phyloP scores from a whole-genome alignment of 2,113 vertebrate genomes.

The Ctenodactylus gundi region DNA sequence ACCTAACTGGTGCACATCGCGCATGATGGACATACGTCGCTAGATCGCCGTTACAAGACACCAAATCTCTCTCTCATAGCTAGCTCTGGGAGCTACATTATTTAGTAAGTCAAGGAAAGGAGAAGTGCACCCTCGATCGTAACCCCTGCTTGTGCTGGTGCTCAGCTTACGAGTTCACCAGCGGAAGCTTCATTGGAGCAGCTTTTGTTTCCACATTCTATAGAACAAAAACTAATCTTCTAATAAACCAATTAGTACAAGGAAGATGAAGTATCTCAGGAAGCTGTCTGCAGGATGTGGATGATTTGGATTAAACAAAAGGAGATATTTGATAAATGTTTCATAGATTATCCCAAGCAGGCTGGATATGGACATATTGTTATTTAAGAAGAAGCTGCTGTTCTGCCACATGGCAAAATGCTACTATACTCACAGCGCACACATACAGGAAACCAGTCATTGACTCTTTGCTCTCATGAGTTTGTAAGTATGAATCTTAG shows the following conservation, averaged over 20 bases:
- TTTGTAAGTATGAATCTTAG: not conserved
- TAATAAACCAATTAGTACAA: too few species aligned
- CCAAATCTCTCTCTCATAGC: constrained; percentile 88
- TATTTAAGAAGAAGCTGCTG: not conserved
- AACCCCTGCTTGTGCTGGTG: constrained; percentile 74
- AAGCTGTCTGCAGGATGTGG: constrained; percentile 42
- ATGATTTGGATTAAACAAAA: constrained; percentile 38
- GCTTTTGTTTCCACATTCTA: constrained; percentile 83
- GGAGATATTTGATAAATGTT: constrained; percentile 27
- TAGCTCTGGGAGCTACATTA: constrained; percentile 92
- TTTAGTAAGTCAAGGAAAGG: constrained; percentile 88
- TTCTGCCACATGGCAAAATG: not conserved
- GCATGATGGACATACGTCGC: constrained; percentile 82
- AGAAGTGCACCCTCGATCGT: constrained; percentile 73
- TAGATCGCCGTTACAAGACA: constrained; percentile 86
- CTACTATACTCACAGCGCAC: not conserved
- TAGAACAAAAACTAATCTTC: constrained; percentile 67
- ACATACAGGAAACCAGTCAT: not conserved
- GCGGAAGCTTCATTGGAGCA: constrained; percentile 74
- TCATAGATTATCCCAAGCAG: not conserved
- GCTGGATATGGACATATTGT: not conserved
- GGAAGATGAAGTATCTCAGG: constrained; percentile 12
- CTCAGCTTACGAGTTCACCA: constrained; percentile 86
- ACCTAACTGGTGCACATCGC: constrained; percentile 84
- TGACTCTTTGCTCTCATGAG: not conserved